Evolutionary conservation across 2,888 invertebrate species (phyloP).

Genomic region (Agriopis marginaria): DNA sequence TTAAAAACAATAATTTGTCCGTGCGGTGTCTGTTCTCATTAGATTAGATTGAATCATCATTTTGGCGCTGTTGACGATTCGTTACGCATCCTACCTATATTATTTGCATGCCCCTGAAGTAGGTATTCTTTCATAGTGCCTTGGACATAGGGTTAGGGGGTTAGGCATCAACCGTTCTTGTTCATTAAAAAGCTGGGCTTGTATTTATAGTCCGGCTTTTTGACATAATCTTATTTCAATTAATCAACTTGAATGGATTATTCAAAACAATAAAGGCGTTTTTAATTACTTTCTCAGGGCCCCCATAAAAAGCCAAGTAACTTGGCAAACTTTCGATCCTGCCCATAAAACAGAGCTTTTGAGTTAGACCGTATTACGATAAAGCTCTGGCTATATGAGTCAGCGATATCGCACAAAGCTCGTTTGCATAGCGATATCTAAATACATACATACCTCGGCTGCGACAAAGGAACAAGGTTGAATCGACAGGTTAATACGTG

Average conservation of each 20-base stretch:
- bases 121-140: too few species aligned
- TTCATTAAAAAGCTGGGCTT: neutral
- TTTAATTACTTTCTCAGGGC: constrained; percentile 14
- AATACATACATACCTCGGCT: constrained; percentile 51
- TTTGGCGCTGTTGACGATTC: too few species aligned
- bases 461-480: constrained; percentile 74
- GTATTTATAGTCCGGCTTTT: too few species aligned
- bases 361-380: constrained; percentile 28
- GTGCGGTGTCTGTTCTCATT: too few species aligned
- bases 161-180: neutral
- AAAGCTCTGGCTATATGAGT: constrained; percentile 55
- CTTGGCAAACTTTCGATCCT: constrained; percentile 14
- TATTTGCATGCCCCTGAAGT: too few species aligned
- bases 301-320: constrained; percentile 11
- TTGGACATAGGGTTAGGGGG: neutral
- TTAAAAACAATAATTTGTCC: too few species aligned
- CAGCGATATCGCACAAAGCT: constrained; percentile 69
- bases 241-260: constrained; percentile 8
- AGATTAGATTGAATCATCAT: too few species aligned
- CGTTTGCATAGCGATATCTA: constrained; percentile 73
- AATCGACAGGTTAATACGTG: constrained; percentile 81
- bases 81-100: too few species aligned
- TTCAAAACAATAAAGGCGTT: constrained; percentile 11
- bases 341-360: constrained; percentile 18
- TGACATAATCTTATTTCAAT: neutral